Evolutionary conservation across 64 coral and sea anemone genomes (phyloP), one percentile per base, ranked within the genome.

Genomic region (Dendrophyllia cribrosa): DNA sequence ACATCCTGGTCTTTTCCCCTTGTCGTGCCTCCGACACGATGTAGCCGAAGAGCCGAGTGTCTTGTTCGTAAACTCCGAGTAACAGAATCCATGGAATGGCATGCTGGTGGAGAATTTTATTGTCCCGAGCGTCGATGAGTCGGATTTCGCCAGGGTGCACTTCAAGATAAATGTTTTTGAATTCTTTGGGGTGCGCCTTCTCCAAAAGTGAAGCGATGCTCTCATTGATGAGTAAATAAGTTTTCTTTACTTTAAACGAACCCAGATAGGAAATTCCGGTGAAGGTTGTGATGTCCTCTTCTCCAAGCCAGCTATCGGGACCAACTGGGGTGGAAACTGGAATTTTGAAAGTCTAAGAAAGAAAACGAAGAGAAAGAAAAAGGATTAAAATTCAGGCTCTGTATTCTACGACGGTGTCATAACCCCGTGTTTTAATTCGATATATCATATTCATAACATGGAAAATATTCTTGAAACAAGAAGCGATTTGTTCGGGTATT

Each of bases 11-110:
- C 70, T 95, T 98, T 82, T 95, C 91, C 8, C 96, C 96, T 77
- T 98, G 96, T 26, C 87, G 86, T 19, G 96, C 96, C 72, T 98
- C 91, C 24, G 93, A 76, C 58, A 95, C 93, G 22, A 98, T 95
- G 78, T 95, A 98, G 14, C 93, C 96, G 88, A 98, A 98, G 48
- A 95, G 23, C 8, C 96, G 90, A 9, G 93, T 74, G 76, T 98
- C 96, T 43, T 93, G 86, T 53, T 95, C 93, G 74, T 95, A 98
- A 12, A 98, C 87, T 13, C 96, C 96, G 82, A 98, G 86, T 47
- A 91, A 82, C 34, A 98, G 74, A n/a, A 98, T 91, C 96, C 96
- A 98, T 4, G 90, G 79, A 26, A 98, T 75, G 3, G 83, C 21
- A 75, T 98, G 96, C 49, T 82, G 79, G 4, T 89, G 76, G 26